Conservation (phyloP, 2,113 vertebrate genomes). For the Nansenia antarctica region DNA sequence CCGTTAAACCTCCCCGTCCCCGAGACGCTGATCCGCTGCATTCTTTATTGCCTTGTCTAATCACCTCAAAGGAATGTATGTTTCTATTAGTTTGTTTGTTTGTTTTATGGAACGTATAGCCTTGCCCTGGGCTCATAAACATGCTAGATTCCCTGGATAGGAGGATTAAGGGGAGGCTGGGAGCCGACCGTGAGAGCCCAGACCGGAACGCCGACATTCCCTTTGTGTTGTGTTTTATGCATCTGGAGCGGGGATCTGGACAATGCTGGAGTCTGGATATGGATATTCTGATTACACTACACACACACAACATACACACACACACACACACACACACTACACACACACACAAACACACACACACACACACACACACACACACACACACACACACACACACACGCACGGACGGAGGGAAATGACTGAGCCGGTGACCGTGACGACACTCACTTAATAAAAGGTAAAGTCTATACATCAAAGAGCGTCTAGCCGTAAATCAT, state of each 20-base stretch:
- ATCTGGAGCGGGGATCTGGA: constrained; percentile 37
- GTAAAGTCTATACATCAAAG: constrained; percentile 83
- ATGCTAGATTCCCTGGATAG: constrained; percentile 10
- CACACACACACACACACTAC: too few relatives aligned
- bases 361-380: too few relatives aligned
- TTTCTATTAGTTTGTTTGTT: constrained; percentile 52
- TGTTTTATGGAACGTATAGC: constrained; percentile 27
- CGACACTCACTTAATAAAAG: constrained; percentile 73
- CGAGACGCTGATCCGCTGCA: constrained; percentile 54
- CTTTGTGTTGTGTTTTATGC: constrained; percentile 18
- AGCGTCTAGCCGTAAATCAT: constrained; percentile 87
- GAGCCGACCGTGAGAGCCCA: background rate
- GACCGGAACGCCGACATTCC: constrained; percentile 27
- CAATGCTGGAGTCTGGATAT: constrained; percentile 41
- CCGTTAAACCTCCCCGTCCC: constrained; percentile 52
- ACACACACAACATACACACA: too few relatives aligned
- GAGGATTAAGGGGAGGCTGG: constrained; percentile 1
- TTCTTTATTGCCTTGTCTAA: constrained; percentile 60
- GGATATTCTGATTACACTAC: constrained; percentile 72
- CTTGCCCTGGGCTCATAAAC: constrained; percentile 22
- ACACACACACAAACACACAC: too few relatives aligned
- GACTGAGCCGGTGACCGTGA: constrained; percentile 64
- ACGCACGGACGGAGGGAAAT: constrained; percentile 68
- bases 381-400: too few relatives aligned
- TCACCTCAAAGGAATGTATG: constrained; percentile 56